Base-by-base conservation (phyloP, 2,113 vertebrate genomes). In the Pimephales promelas region DNA sequence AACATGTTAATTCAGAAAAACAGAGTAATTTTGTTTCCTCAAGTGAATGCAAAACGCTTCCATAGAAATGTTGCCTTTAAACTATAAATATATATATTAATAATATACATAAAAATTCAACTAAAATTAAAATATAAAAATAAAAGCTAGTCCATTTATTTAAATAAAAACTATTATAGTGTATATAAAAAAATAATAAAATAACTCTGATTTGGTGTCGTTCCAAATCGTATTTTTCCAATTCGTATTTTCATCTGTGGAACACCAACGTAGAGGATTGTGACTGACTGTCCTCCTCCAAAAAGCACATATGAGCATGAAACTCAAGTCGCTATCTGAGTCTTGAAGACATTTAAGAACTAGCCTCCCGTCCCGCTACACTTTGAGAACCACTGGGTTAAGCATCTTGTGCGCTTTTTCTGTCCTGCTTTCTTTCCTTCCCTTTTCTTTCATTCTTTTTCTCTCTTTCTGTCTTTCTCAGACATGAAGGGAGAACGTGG, bases 401-500 rank as follows among this genome's bases (percentile, higher is more conserved):
- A 81, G 28, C 62, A 22, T 59, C 1, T 49, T 40, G 4, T 70
- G 49, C 13, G 4, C 34, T 70, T 54, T 31, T 66, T 71, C 79
- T 70, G 20, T 6, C 31, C 36, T 71, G 28, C 28, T 18, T 66
- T 62, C 49, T 72, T 57, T 40, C 47, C 45, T 66, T 56, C 47
- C 28, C 76, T 56, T 64, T 56, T n/a, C 34, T 26, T 70, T 56
- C 54, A 22, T 62, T 61, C 7, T 81, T 87, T 22, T 80, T 61
- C n/a, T 36, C 22, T 71, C 43, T 57, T 10, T 47, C 3, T 57
- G 3, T 77, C 26, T 22, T 86, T 86, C 83, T 89, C 93, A 98
- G 97, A 94, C 97, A 97, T 0, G 97, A 98, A 90, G 97, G 97
- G 91, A 96, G 96, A 91, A 98, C 97, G 28, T 98, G 96, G 97